Evolutionary conservation across 2,113 vertebrate genomes (phyloP).

Genomic region (Turdus rufiventris): DNA sequence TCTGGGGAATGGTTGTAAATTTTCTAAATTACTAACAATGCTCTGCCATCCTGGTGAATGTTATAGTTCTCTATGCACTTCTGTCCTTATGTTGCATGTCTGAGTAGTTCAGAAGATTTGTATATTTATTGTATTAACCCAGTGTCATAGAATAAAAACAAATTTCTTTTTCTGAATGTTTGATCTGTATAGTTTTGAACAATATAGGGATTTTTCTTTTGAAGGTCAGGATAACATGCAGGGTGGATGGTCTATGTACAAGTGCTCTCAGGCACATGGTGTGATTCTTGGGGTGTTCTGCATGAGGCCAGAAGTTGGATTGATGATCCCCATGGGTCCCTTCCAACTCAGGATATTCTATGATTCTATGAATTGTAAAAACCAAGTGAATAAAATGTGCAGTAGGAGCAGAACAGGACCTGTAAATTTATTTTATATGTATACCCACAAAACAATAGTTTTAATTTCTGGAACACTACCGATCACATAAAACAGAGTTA

Average conservation of each 20-base stretch:
- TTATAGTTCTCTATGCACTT: constrained; percentile 76
- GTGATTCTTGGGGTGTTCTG: background rate
- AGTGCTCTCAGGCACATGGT: background rate
- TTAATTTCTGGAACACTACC: background rate
- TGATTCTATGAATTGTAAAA: background rate
- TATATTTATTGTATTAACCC: constrained; percentile 95
- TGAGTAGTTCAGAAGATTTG: constrained; percentile 87
- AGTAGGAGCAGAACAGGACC: background rate
- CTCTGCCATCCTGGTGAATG: constrained; percentile 76
- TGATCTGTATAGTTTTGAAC: constrained; percentile 63
- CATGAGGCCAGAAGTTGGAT: background rate
- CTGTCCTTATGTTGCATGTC: constrained; percentile 81
- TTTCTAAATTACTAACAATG: constrained; percentile 80
- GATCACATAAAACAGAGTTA: background rate
- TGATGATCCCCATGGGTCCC: background rate
- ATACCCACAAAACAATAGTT: background rate
- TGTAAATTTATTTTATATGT: background rate
- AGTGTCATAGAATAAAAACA: constrained; percentile 80
- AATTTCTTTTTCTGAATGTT: constrained; percentile 61
- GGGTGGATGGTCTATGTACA: background rate
- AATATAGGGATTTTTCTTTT: background rate
- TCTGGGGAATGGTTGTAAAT: constrained; percentile 83
- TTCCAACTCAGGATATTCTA: too few species aligned
- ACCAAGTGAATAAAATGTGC: background rate
- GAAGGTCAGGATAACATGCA: background rate